Conservation (phyloP, 1,140 invertebrate species). For the Pseudomyrmex gracilis region DNA sequence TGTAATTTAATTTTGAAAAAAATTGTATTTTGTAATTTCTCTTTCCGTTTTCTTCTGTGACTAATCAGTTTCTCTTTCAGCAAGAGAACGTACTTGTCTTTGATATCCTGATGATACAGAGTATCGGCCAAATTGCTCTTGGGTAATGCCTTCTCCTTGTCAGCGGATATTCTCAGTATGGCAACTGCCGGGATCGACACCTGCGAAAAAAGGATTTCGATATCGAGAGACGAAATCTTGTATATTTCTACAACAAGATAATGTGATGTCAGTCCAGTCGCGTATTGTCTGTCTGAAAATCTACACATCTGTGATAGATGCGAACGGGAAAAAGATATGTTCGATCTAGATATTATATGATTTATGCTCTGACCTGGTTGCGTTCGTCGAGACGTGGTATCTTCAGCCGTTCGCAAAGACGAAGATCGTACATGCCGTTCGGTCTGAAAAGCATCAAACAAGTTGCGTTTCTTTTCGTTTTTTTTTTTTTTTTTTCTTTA, state of each 20-base stretch:
- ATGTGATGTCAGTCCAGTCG: not conserved
- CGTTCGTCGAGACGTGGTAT: constrained; percentile 38
- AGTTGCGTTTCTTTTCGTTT: too few relatives aligned
- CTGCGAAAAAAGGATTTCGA: constrained; percentile 73
- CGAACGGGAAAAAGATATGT: not conserved
- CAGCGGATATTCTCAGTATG: constrained; percentile 92
- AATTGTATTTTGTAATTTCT: too few relatives aligned
- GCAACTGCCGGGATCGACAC: constrained; percentile 88
- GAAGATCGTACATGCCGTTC: constrained; percentile 54
- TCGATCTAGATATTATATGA: constrained; percentile 51
- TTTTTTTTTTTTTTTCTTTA: too few relatives aligned
- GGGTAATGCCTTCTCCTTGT: constrained; percentile 85
- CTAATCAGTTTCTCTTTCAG: not conserved
- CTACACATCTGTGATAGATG: not conserved
- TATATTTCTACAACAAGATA: constrained; percentile 4
- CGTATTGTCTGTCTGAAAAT: not conserved
- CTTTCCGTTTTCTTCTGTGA: not conserved
- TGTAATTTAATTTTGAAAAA: too few relatives aligned
- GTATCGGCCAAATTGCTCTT: constrained; percentile 91
- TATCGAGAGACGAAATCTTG: not conserved
- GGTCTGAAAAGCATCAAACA: constrained; percentile 43
- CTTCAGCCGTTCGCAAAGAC: constrained; percentile 62
- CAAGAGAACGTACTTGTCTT: constrained; percentile 16
- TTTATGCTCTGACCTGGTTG: not conserved
- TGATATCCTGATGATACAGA: constrained; percentile 87